Evolutionary conservation across 2,797 vertebrate genomes (phyloP).

Genomic region (Falco columbarius): DNA sequence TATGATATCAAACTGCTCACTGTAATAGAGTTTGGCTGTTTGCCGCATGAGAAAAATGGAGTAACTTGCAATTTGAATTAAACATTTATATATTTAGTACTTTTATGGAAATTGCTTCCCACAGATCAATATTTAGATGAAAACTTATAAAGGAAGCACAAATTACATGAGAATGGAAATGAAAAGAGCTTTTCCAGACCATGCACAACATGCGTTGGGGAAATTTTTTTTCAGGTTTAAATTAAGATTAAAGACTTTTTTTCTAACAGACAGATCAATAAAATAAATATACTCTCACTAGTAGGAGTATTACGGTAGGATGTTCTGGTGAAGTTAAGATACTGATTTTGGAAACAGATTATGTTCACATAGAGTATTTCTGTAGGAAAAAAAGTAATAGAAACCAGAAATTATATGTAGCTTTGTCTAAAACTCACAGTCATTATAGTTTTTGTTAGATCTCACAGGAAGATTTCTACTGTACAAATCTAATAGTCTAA

Average conservation of each 20-base stretch:
- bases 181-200: not conserved
- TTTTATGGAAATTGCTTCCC: not conserved
- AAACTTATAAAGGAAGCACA: not conserved
- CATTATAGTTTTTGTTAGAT: not conserved
- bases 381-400: not conserved
- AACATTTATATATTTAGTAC: not conserved
- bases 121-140: not conserved
- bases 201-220: fast-evolving
- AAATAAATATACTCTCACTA: not conserved
- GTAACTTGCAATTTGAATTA: not conserved
- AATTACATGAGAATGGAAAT: not conserved
- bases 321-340: not conserved
- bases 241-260: not conserved
- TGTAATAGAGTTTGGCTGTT: not conserved
- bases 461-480: not conserved
- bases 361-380: not conserved
- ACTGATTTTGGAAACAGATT: not conserved
- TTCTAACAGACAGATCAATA: not conserved
- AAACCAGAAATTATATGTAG: not conserved
- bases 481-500: not conserved
- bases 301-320: not conserved
- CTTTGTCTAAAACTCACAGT: not conserved
- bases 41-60: constrained; percentile 3
- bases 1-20: constrained; percentile 10
- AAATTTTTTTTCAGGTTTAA: not conserved